These are phyloP conservation scores for Rhyacophila brunnea DNA, from an alignment of 1,140 invertebrate species.

Conservation along the genomic window DNA sequence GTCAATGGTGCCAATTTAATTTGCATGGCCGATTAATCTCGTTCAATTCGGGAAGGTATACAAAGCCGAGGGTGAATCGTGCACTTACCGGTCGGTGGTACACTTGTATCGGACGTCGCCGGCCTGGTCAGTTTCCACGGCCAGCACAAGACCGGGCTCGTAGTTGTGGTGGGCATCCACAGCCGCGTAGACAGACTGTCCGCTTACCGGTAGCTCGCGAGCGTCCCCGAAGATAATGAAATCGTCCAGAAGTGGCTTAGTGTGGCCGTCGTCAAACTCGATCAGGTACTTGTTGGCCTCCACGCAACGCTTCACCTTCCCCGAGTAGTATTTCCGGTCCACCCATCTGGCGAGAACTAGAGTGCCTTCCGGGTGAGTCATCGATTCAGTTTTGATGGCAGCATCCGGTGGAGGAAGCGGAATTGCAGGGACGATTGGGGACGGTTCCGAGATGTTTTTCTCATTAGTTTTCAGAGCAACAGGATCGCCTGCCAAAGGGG, in stretches of 20 bases:
- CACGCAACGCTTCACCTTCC: slow-evolving; percentile 52
- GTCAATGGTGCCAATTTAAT: no score
- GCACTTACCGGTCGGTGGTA: slow-evolving; percentile 50
- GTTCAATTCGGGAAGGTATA: no score
- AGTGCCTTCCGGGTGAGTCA: slow-evolving; percentile 46
- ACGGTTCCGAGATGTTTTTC: no score
- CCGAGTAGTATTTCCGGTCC: slow-evolving; percentile 63
- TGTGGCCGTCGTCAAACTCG: slow-evolving; percentile 60
- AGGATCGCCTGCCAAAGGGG: neutral
- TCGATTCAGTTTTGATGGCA: neutral
- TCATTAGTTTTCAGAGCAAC: neutral
- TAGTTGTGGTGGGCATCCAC: slow-evolving; percentile 52
- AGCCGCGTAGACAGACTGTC: slow-evolving; percentile 51
- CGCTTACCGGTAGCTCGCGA: slow-evolving; percentile 49
- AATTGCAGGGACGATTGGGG: neutral
- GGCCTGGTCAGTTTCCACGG: slow-evolving; percentile 45
- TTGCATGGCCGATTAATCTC: no score
- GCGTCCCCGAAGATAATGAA: slow-evolving; percentile 58
- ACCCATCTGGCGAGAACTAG: slow-evolving; percentile 63
- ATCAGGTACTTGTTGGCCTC: slow-evolving; percentile 60
- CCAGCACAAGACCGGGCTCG: slow-evolving; percentile 49
- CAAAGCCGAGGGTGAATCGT: no score
- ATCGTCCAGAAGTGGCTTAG: slow-evolving; percentile 56
- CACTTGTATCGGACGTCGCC: slow-evolving; percentile 51
- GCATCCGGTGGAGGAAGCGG: neutral